phyloP scores from a whole-genome alignment of 2,888 invertebrate species.

The Ceratothoa steindachneri region DNA sequence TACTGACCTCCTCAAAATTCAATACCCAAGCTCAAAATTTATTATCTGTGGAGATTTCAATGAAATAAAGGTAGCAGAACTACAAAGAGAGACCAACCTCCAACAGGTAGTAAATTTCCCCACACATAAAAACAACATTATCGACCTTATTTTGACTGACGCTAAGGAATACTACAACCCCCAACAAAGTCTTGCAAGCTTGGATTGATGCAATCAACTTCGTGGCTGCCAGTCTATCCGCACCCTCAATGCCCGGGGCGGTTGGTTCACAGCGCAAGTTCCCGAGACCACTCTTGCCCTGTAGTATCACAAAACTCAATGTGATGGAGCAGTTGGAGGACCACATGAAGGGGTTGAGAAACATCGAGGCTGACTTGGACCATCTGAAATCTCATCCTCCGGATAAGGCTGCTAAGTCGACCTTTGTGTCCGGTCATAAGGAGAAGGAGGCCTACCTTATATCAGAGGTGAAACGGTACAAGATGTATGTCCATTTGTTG shows the following conservation, averaged over 20 bases:
- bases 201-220: slow-evolving; percentile 99
- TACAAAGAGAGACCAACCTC: too few relatives aligned
- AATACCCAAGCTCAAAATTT: too few relatives aligned
- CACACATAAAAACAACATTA: too few relatives aligned
- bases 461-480: slow-evolving; percentile 68
- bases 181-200: slow-evolving; percentile 74
- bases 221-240: slow-evolving; percentile 93
- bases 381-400: slow-evolving; percentile 38
- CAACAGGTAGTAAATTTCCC: too few relatives aligned
- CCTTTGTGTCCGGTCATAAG: slow-evolving; percentile 75
- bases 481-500: slow-evolving; percentile 53
- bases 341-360: slow-evolving; percentile 78
- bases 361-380: slow-evolving; percentile 73
- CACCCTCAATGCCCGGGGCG: slow-evolving; percentile 88
- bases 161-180: too few relatives aligned
- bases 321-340: slow-evolving; percentile 55
- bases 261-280: slow-evolving; percentile 93
- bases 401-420: slow-evolving; percentile 52
- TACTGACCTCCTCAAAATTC: too few relatives aligned
- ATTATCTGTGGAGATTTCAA: too few relatives aligned
- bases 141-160: too few relatives aligned
- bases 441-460: slow-evolving; percentile 88
- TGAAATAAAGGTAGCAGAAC: too few relatives aligned
- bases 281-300: slow-evolving; percentile 89
- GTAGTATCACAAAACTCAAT: slow-evolving; percentile 82